Evolutionary conservation across 2,888 invertebrate genomes (phyloP).

Genomic region (Yponomeuta evonymella): DNA sequence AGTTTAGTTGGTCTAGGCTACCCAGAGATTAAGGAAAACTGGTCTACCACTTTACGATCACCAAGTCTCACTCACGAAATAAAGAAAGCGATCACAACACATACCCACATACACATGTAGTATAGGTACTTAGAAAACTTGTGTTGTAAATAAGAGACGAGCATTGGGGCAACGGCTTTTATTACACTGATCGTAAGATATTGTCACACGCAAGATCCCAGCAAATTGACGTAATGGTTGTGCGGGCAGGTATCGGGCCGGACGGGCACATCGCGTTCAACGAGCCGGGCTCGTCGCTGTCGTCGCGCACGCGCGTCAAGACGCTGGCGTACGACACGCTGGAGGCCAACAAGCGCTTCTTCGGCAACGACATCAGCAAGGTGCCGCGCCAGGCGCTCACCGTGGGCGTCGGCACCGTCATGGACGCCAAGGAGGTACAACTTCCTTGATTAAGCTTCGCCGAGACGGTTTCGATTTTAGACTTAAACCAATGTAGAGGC

Average conservation of each 20-base stretch:
- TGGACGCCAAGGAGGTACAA: slow-evolving; percentile 96
- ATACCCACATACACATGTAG: no score
- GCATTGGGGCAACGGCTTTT: not conserved
- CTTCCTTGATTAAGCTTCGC: no score
- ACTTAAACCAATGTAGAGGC: no score
- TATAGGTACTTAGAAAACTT: no score
- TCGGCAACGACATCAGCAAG: slow-evolving; percentile 93
- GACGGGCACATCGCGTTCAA: slow-evolving; percentile 99
- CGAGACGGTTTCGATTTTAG: no score
- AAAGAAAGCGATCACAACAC: no score
- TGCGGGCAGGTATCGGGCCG: slow-evolving; percentile 91
- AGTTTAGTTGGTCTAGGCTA: no score
- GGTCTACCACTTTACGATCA: no score
- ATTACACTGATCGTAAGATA: not conserved
- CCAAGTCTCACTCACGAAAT: no score
- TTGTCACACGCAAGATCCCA: no score
- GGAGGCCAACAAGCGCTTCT: slow-evolving; percentile 97
- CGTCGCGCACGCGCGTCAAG: slow-evolving; percentile 96
- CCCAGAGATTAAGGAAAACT: no score
- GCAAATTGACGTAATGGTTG: no score
- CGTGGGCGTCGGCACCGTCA: slow-evolving; percentile 98
- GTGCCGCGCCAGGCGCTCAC: slow-evolving; percentile 97
- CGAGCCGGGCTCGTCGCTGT: slow-evolving; percentile 97
- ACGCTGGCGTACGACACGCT: slow-evolving; percentile 97
- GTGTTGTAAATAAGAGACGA: not conserved